Evolutionary conservation across 2,888 invertebrate genomes (phyloP), one percentile per base, ranked within the genome.

Genomic region (Lacanobia wlatinum): DNA sequence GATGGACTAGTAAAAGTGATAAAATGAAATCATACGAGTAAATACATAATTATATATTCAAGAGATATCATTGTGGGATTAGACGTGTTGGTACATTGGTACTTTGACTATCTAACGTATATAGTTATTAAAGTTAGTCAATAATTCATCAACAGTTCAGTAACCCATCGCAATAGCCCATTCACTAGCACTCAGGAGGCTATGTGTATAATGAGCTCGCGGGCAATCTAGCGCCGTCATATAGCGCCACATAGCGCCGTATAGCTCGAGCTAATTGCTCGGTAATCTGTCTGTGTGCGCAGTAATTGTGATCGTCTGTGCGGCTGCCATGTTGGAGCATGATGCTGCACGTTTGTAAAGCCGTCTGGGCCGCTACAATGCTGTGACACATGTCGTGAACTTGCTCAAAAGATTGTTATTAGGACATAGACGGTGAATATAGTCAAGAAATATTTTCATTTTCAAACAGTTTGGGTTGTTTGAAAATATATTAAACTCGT

Each of bases 271-370:
- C 55, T 78, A 64, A 79, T 64, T 56, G 74, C 63, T 59, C 52
- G 28, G 38, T 78, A 63, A 68, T 78, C 63, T 73, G 63, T 60
- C 66, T 53, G 43, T 73, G 52, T 64, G 73, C 59, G 52, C 59
- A 50, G 28, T 58, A 14, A 67, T 59, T 73, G 52, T 46, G 18
- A 68, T 56, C 50, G 56, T 61, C 46, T 46, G 46, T 28, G 52
- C 23, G 18, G 7, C 52, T 40, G 38, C 10, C 40, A 28, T 48
- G 62, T 55, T 66, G 46, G 10, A 21, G 52, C 46, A 52, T 66
- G 67, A 53, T 59, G 28, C 50, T 52, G 46, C 52, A 21, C 23
- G 38, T 14, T 48, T 6, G 6, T 52, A 21, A 59, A 40, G 43
- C 48, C 2, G 18, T 28, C 73, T 73, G 38, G 40, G 3, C 14